Base-by-base conservation (phyloP, 2,797 vertebrate species). In the Phylloscopus collybita region DNA sequence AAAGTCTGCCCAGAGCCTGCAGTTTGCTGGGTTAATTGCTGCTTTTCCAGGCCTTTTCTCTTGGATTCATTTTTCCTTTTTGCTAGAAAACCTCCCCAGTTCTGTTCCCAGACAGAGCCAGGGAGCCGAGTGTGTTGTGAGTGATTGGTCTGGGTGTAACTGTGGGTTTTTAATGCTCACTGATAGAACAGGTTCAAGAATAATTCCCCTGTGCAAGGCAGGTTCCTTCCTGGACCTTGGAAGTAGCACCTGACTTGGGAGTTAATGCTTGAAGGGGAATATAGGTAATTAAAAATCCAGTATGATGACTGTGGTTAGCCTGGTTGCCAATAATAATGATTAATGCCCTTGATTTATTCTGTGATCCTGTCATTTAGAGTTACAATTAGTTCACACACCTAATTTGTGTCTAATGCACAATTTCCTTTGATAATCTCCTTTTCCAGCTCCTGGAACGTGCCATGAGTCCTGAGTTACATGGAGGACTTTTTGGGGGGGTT, bases 381-480 rank as follows among this genome's bases (percentile, higher is more conserved):
- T 36, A 36, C 11, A 67, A 6, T 18, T 36, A 36, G 50, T 74
- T 95, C 36, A 67, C 29, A 40, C 20, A 18, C 8, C 2, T 10
- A 15, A 47, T 54, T 71, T 74, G 27, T 53, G 29, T 36, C 60
- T 57, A 65, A 74, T 54, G 30, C 70, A 57, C 62, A 3, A 10
- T 57, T 89, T 69, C 45, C 49, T 82, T 25, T 19, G n/a, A 25
- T 54, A 30, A 93, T 32, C 25, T 44, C 27, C 36, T 47, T 88
- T 80, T 80, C 50, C 61, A 78, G 1, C 34, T 83, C 56, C 38
- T 54, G 34, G 42, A 38, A 42, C 6, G 22, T 80, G 30, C 66
- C 32, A 3, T 10, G 26, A n/a, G 14, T 44, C n/a, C 61, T 30
- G 47, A 25, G 20, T 23, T 49, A 4, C 0, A 2, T 4, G 18